These are phyloP conservation scores for Monochamus alternatus DNA, from an alignment of 2,888 invertebrate genomes.

Conservation along the genomic window DNA sequence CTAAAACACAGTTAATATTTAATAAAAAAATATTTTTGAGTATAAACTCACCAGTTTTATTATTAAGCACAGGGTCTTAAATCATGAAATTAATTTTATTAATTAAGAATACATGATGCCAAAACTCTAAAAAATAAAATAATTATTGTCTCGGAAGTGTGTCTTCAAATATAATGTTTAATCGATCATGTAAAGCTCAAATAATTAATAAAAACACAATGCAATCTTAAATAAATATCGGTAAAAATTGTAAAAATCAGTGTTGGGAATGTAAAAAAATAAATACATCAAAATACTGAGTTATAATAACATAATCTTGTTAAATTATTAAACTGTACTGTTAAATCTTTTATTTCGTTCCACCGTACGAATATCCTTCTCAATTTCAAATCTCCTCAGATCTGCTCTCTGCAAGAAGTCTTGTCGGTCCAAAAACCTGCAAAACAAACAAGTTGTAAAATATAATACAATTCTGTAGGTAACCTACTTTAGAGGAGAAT, in stretches of 20 bases:
- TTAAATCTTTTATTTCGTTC: conserved; percentile 77
- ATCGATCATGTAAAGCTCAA: neutral
- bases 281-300: conserved; percentile 51
- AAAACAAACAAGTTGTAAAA: conserved; percentile 59
- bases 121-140: too few species aligned
- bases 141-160: too few species aligned
- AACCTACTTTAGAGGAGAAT: too few species aligned
- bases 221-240: conserved; percentile 29
- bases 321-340: conserved; percentile 56
- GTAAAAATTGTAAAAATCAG: conserved; percentile 28
- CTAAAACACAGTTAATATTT: too few species aligned
- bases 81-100: too few species aligned
- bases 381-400: conserved; percentile 92
- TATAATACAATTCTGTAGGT: neutral
- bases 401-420: conserved; percentile 94
- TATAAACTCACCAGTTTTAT: too few species aligned
- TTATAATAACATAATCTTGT: conserved; percentile 28
- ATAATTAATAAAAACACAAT: conserved; percentile 15
- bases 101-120: too few species aligned
- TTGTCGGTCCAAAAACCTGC: conserved; percentile 89
- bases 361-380: conserved; percentile 82
- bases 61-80: too few species aligned
- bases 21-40: too few species aligned
- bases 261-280: conserved; percentile 50
- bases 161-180: neutral